These are phyloP conservation scores for Polypterus senegalus DNA, from an alignment of 2,113 vertebrate genomes.

Conservation along the genomic window DNA sequence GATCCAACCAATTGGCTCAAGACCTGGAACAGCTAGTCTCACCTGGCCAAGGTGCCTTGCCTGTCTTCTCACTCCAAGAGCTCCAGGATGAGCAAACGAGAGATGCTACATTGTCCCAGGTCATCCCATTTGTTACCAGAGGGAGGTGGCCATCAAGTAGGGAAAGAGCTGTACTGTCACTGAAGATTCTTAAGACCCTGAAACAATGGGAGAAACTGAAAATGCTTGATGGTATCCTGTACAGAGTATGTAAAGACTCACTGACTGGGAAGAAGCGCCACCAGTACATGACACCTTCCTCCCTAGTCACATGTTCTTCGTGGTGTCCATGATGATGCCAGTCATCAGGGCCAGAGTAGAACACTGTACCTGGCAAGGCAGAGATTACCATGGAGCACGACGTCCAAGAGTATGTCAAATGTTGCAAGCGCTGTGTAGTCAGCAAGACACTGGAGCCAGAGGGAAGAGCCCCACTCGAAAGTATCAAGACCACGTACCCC, in stretches of 20 bases:
- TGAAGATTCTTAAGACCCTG: not conserved
- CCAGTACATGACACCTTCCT: not conserved
- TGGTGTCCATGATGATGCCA: not conserved
- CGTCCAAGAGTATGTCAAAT: slow-evolving; percentile 5
- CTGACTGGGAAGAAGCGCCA: not conserved
- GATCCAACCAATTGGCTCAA: not conserved
- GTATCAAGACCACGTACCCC: slow-evolving; percentile 6
- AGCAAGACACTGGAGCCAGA: slow-evolving; percentile 11
- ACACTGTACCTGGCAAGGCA: slow-evolving; percentile 6
- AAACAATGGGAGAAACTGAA: slow-evolving; percentile 9
- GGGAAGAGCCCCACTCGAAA: slow-evolving; percentile 4
- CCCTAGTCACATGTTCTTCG: not conserved
- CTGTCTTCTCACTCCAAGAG: not conserved
- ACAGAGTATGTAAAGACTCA: slow-evolving; percentile 3
- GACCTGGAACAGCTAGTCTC: not conserved
- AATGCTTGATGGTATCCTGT: slow-evolving; percentile 1
- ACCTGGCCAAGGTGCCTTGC: not conserved
- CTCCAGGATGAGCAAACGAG: not conserved
- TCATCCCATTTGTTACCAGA: not conserved
- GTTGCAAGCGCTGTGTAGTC: slow-evolving; percentile 8
- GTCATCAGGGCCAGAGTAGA: slow-evolving; percentile 9
- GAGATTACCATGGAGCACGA: slow-evolving; percentile 11
- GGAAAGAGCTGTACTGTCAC: not conserved
- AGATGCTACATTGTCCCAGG: not conserved
- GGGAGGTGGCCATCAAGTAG: not conserved